phyloP scores from a whole-genome alignment of 2,797 vertebrate species.

The Malacoraja senta region DNA sequence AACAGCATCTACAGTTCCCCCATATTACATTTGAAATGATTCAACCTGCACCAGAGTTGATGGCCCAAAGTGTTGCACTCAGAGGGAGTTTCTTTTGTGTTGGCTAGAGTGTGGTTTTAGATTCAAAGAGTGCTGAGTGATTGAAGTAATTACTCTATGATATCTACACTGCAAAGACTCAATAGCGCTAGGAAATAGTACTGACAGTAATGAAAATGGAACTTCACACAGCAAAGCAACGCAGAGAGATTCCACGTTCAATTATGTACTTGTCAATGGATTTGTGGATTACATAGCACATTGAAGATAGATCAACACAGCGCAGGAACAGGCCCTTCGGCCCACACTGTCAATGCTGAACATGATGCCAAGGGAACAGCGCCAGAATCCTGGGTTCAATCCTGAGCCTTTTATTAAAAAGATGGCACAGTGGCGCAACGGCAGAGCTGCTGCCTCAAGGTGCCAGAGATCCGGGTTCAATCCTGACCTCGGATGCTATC shows the following conservation, averaged over 20 bases:
- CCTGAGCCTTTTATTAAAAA: too few species aligned
- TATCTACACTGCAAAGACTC: neutral
- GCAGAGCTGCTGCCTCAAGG: too few species aligned
- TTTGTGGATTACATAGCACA: neutral
- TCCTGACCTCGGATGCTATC: too few species aligned
- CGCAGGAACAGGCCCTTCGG: too few species aligned
- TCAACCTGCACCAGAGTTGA: neutral
- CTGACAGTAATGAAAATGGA: neutral
- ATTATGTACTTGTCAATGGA: neutral
- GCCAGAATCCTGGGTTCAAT: too few species aligned
- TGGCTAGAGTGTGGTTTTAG: neutral
- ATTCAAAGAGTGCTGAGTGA: neutral
- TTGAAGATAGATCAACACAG: too few species aligned
- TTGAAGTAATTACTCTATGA: neutral
- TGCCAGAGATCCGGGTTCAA: too few species aligned
- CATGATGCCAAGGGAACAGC: too few species aligned
- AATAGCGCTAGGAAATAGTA: neutral
- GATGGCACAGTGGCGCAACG: too few species aligned
- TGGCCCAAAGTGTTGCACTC: neutral
- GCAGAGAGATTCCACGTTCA: neutral
- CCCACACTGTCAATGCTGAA: too few species aligned
- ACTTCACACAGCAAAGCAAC: neutral
- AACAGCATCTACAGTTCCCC: too few species aligned
- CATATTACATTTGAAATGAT: neutral
- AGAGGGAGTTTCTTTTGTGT: neutral